These are phyloP conservation scores for Carcharodon carcharias DNA, from an alignment of 2,797 vertebrate genomes.

Conservation along the genomic window DNA sequence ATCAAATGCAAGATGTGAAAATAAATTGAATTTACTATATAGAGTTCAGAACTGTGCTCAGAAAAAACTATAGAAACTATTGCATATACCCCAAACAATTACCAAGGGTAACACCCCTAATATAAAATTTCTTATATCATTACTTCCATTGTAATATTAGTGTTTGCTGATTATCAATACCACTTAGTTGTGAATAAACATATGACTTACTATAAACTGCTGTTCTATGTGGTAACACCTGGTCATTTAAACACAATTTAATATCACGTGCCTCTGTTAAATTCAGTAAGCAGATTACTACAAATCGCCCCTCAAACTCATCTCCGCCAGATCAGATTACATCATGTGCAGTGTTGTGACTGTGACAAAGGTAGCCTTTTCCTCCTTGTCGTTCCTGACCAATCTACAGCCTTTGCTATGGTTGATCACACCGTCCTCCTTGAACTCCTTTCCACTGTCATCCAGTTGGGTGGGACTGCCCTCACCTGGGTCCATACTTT, in stretches of 20 bases:
- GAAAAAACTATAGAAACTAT: too few relatives aligned
- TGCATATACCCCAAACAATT: not conserved
- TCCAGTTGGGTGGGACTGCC: too few relatives aligned
- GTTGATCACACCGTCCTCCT: too few relatives aligned
- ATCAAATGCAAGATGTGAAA: not conserved
- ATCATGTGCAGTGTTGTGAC: not conserved
- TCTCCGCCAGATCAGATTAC: not conserved
- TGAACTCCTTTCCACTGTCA: too few relatives aligned
- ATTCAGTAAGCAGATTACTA: not conserved
- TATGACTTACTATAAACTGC: not conserved
- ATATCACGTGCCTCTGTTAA: not conserved
- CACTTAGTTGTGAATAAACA: not conserved
- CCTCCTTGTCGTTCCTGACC: too few relatives aligned
- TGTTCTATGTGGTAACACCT: not conserved
- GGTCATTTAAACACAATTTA: not conserved
- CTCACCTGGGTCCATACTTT: too few relatives aligned
- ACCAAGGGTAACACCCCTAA: not conserved
- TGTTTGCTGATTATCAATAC: not conserved
- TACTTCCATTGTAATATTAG: not conserved
- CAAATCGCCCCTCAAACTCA: not conserved
- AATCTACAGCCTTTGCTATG: too few relatives aligned
- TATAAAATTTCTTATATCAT: not conserved
- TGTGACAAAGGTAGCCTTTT: too few relatives aligned
- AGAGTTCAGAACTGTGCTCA: not conserved
- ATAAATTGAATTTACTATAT: not conserved